Conservation (phyloP, 2,888 invertebrate genomes). For the Ommatoiulus sabulosus region DNA sequence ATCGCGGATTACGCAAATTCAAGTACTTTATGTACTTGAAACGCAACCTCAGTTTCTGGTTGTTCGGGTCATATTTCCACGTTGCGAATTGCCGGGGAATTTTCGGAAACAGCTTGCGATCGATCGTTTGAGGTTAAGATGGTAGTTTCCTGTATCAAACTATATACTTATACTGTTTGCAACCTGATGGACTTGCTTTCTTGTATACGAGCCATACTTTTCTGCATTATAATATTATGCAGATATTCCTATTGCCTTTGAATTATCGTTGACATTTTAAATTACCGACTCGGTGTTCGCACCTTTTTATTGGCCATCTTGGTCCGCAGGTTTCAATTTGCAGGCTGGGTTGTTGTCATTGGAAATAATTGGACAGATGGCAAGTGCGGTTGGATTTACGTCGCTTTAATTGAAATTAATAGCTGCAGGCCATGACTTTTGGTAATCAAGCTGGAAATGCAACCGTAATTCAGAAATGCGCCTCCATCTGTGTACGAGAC, state of each 20-base stretch:
- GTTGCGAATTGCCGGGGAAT: not conserved
- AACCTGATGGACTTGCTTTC: too few species aligned
- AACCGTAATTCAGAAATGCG: slow-evolving; percentile 29
- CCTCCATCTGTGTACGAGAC: not conserved
- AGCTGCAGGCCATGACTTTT: slow-evolving; percentile 38
- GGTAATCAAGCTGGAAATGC: slow-evolving; percentile 48
- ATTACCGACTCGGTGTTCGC: slow-evolving; percentile 24
- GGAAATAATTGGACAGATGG: slow-evolving; percentile 48
- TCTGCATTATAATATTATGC: too few species aligned
- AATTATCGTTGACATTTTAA: slow-evolving; percentile 17
- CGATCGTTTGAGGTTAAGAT: too few species aligned
- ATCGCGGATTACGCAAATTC: too few species aligned
- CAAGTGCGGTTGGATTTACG: slow-evolving; percentile 49
- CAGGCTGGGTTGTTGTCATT: slow-evolving; percentile 5
- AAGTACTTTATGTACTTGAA: too few species aligned
- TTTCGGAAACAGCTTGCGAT: too few species aligned
- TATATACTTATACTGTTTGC: too few species aligned
- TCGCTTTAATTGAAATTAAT: slow-evolving; percentile 47
- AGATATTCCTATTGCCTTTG: too few species aligned
- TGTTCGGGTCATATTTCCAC: not conserved
- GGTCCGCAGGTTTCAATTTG: slow-evolving; percentile 17
- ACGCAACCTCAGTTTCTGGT: too few species aligned
- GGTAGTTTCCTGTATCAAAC: too few species aligned
- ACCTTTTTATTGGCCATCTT: not conserved
- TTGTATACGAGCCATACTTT: too few species aligned